Conservation (phyloP, 2,888 invertebrate genomes). For the Minunthozetes semirufus region DNA sequence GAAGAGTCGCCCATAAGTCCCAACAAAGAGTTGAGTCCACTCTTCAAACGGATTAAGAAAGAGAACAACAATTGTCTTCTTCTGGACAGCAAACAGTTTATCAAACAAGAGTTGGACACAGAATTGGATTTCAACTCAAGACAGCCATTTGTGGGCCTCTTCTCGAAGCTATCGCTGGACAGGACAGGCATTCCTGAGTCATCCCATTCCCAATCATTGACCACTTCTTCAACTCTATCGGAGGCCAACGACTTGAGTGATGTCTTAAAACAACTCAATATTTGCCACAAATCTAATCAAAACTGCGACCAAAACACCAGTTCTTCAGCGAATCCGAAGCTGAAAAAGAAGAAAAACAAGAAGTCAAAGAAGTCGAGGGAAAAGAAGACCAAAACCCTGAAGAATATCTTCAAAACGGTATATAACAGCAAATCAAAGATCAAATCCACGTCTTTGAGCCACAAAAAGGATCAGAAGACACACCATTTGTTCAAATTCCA, state of each 20-base stretch:
- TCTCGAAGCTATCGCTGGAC: not conserved
- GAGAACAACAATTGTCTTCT: slow-evolving; percentile 7
- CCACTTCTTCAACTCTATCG: not conserved
- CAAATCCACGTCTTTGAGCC: not conserved
- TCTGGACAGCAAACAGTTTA: not conserved
- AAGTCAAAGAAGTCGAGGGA: slow-evolving; percentile 5
- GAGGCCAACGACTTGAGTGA: not conserved
- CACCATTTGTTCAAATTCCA: not conserved
- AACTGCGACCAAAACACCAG: not conserved
- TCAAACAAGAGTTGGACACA: not conserved
- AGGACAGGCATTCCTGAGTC: not conserved
- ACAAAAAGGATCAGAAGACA: not conserved
- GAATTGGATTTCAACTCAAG: slow-evolving; percentile 7
- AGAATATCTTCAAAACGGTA: not conserved
- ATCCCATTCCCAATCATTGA: not conserved
- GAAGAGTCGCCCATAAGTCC: too few species aligned
- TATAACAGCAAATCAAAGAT: not conserved
- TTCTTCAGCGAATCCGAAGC: not conserved
- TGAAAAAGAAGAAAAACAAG: not conserved
- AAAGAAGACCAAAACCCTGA: not conserved
- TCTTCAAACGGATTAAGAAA: slow-evolving; percentile 16
- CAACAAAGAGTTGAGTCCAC: not conserved
- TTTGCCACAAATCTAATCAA: not conserved
- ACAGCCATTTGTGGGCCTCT: not conserved
- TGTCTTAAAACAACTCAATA: not conserved